These are phyloP conservation scores for Sylvia atricapilla DNA, from an alignment of 2,113 vertebrate species.

Conservation along the genomic window DNA sequence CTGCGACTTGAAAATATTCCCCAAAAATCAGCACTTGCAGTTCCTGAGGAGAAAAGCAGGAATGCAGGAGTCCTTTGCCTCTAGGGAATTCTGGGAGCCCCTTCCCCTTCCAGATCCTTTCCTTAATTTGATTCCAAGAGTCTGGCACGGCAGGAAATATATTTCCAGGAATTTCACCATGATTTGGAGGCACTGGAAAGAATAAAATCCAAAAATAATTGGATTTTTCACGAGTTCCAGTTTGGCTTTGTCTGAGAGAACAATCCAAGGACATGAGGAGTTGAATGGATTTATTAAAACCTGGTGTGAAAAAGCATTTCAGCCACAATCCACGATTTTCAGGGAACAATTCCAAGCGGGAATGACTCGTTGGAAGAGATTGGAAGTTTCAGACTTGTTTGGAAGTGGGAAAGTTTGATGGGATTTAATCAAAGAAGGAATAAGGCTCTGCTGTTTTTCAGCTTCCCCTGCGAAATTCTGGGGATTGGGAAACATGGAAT, in stretches of 20 bases:
- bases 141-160: rapidly evolving
- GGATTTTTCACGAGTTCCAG: not conserved
- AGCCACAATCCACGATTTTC: not conserved
- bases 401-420: not conserved
- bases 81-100: not conserved
- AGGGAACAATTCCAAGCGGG: not conserved
- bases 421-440: not conserved
- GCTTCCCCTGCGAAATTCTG: not conserved
- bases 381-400: not conserved
- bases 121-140: not conserved
- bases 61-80: not conserved
- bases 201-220: not conserved
- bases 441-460: rapidly evolving
- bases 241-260: not conserved
- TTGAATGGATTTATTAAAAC: not conserved
- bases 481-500: not conserved
- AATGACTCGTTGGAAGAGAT: not conserved
- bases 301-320: not conserved
- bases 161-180: not conserved
- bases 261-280: not conserved
- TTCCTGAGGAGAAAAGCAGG: not conserved
- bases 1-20: not conserved
- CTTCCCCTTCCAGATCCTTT: not conserved
- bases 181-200: rapidly evolving
- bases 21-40: not conserved